Base-by-base conservation (phyloP, 2,113 vertebrate species). In the Atherinomorus stipes region DNA sequence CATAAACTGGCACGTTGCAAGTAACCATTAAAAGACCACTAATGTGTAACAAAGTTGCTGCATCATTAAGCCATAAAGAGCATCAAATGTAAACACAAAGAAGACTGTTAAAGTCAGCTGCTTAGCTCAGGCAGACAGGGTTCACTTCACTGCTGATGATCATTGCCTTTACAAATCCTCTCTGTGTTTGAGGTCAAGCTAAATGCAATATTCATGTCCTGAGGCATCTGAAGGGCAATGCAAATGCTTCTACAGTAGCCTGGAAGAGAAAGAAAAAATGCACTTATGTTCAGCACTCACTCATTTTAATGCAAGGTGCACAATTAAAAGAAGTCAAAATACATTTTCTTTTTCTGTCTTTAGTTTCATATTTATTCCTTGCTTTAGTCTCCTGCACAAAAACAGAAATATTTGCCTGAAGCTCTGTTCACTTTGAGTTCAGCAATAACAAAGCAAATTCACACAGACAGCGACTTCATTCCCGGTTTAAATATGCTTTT, bases 151-250 rank as follows among this genome's bases (percentile, higher is more conserved):
- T 7, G 72, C 64, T 80, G 72, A 82, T 81, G 80, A 82, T 83
- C 59, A 81, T 75, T 66, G 53, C 74, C 72, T 73, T 81, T 57
- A 87, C 85, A 78, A 87, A 80, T 85, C 84, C 84, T 86, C 64
- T 79, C 52, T 78, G 74, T 79, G 70, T 87, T 80, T 70, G 53
- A 64, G 79, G 61, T 78, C 31, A 47, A 76, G 84, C 58, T 78
- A 38, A 80, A 87, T 87, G 74, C 63, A 83, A 80, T 84, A 80
- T 87, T 84, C 71, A 81, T 79, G 71, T 71, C 62, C 62, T 42
- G 44, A 77, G 64, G 62, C 51, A 3, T 64, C 58, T 74, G 65
- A 73, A 78, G 79, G 53, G 70, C 44, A 75, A 65, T 63, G 60
- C 52, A 8, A 37, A 73, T 59, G 81, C 59, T 71, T 56, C 74